Evolutionary conservation across 2,888 invertebrate genomes (phyloP).

Genomic region (Leistus spinibarbis): DNA sequence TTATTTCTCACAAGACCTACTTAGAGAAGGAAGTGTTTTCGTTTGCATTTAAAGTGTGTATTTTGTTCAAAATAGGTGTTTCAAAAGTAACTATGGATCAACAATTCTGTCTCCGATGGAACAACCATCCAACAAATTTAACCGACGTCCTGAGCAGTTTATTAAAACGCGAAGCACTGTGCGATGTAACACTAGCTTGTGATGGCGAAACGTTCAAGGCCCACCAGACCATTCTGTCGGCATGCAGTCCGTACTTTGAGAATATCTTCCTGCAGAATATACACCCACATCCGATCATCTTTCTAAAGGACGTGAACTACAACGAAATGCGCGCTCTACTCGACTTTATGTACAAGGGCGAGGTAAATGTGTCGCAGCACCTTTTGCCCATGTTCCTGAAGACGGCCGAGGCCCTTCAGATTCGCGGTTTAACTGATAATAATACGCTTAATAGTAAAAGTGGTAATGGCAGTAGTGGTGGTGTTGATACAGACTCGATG

Average conservation of each 20-base stretch:
- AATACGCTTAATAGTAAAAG: constrained; percentile 64
- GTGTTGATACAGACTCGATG: not conserved
- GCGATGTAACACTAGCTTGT: constrained; percentile 92
- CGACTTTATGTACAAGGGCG: constrained; percentile 92
- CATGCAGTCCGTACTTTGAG: constrained; percentile 94
- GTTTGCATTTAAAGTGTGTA: constrained; percentile 2
- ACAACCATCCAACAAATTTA: constrained; percentile 90
- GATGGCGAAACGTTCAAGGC: constrained; percentile 91
- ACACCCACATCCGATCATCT: constrained; percentile 91
- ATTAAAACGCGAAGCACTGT: constrained; percentile 85
- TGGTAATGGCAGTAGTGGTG: constrained; percentile 41
- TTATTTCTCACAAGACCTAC: not conserved
- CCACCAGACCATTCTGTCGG: constrained; percentile 91
- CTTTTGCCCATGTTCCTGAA: constrained; percentile 88
- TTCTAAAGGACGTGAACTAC: constrained; percentile 89
- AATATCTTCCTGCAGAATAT: constrained; percentile 86
- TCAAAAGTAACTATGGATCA: constrained; percentile 66
- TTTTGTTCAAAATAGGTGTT: constrained; percentile 19
- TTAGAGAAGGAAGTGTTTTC: not conserved
- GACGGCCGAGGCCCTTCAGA: constrained; percentile 91
- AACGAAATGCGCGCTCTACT: constrained; percentile 87
- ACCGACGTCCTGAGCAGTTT: constrained; percentile 88
- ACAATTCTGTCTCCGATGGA: constrained; percentile 94
- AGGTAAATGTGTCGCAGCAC: constrained; percentile 82
- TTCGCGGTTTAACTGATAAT: constrained; percentile 86